Base-by-base conservation (phyloP, 2,113 vertebrate species). In the Amblyornis subalaris region DNA sequence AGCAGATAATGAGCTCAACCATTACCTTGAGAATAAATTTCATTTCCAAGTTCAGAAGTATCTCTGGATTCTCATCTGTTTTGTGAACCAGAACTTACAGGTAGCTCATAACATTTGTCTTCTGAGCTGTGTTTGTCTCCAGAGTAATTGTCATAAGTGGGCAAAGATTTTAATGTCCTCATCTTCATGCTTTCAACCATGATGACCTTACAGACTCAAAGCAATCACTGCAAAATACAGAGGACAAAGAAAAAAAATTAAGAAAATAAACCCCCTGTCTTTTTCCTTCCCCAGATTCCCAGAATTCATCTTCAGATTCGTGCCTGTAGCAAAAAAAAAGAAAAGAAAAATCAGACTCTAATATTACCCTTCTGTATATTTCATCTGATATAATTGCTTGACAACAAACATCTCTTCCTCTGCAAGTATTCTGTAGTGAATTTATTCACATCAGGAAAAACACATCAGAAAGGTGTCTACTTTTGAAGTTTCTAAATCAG, bases 71-170 rank as follows among this genome's bases (percentile, higher is more conserved):
- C 60, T 83, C 73, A 53, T 51, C 66, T 85, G 51, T 54, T 92
- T 80, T 36, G 87, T 84, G 80, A 95, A 95, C 50, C 65, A 81
- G 77, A 92, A 94, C 72, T 93, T 75, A 95, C 89, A 82, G 89
- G 93, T 83, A 93, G 77, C 64, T 92, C 51, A 21, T 10, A 86
- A 47, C 29, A 44, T 57, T 96, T 95, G 50, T 87, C 89, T 91
- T 66, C 76, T 20, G 28, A 88, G 79, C 33, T 57, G 48, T 33
- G 61, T 65, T 89, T 93, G 64, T 92, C 82, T 79, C 81, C 91
- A 51, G 85, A 84, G 88, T 69, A 95, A 92, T 42, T 82, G 45
- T 80, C 54, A 0, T 61, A 92, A 78, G 79, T 76, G 44, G 81
- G 71, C 47, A 94, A 88, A 89, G 92, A 40, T 62, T 82, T 85